These are phyloP conservation scores for Cydia amplana DNA, from an alignment of 1,140 invertebrate species.

Conservation along the genomic window DNA sequence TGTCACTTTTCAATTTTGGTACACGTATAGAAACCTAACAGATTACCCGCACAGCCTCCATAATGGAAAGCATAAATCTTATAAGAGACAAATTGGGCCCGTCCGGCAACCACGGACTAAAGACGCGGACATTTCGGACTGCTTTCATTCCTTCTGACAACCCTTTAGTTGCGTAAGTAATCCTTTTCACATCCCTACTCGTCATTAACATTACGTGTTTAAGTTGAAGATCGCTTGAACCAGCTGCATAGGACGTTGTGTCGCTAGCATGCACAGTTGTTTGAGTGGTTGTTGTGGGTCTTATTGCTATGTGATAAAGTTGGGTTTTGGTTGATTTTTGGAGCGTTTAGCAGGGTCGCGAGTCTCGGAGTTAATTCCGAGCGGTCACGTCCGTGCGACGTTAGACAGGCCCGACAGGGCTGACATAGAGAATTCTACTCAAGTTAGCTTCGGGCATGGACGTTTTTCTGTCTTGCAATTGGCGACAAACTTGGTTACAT, in stretches of 20 bases:
- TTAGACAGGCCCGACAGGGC: constrained; percentile 20
- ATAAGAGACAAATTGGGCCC: constrained; percentile 29
- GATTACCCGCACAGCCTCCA: constrained; percentile 10
- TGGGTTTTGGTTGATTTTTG: not conserved
- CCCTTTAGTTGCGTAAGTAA: constrained; percentile 33
- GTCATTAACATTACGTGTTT: not conserved
- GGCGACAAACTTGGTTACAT: not conserved
- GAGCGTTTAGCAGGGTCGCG: not conserved
- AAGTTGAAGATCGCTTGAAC: not conserved
- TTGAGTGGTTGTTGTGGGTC: not conserved
- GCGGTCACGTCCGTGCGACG: constrained; percentile 23
- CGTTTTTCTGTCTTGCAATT: constrained; percentile 26
- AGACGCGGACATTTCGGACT: constrained; percentile 27
- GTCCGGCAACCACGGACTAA: constrained; percentile 27
- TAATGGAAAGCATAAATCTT: constrained; percentile 32
- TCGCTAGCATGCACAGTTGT: not conserved
- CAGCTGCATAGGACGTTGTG: not conserved
- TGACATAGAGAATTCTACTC: constrained; percentile 30
- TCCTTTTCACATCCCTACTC: not conserved
- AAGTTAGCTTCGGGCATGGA: constrained; percentile 21
- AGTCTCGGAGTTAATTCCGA: constrained; percentile 29
- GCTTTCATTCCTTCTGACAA: constrained; percentile 32
- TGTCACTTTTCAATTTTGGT: constrained; percentile 5
- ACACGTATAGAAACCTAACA: constrained; percentile 10
- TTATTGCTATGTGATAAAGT: not conserved